These are phyloP conservation scores for Pygoscelis adeliae DNA, from an alignment of 2,113 vertebrate genomes.

Conservation along the genomic window DNA sequence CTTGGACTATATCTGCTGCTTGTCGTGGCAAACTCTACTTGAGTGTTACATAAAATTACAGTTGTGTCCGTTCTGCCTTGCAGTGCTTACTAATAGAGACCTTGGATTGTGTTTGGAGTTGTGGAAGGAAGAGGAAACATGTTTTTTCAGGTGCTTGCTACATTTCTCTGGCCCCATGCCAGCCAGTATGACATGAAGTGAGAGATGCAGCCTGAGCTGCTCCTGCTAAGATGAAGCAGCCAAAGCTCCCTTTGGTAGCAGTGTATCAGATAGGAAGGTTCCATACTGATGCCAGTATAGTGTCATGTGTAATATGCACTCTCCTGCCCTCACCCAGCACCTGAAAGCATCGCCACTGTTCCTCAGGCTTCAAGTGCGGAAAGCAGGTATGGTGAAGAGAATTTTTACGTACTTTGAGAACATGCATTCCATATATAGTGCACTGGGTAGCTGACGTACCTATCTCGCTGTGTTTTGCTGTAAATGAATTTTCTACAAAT, in stretches of 20 bases:
- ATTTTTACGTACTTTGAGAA: not conserved
- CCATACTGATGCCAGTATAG: not conserved
- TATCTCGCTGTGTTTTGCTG: not conserved
- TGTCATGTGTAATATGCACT: fast-evolving
- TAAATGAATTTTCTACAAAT: not conserved
- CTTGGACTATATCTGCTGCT: not conserved
- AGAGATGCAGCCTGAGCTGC: not conserved
- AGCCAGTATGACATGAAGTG: not conserved
- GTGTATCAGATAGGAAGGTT: not conserved
- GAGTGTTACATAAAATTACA: not conserved
- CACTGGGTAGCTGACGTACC: not conserved
- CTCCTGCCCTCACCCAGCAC: not conserved
- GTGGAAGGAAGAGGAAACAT: not conserved
- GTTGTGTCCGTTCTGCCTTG: not conserved
- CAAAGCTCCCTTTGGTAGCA: not conserved
- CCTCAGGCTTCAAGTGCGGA: not conserved
- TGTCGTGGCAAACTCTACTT: not conserved
- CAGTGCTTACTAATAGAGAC: not conserved
- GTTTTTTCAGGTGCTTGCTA: not conserved
- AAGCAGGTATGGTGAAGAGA: not conserved
- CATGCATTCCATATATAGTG: fast-evolving
- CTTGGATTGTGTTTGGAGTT: not conserved
- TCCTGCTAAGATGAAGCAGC: not conserved
- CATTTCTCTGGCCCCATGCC: not conserved
- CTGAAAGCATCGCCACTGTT: not conserved